Conservation (phyloP, 2,888 invertebrate genomes). For the Himalopsyche kuldschensis region DNA sequence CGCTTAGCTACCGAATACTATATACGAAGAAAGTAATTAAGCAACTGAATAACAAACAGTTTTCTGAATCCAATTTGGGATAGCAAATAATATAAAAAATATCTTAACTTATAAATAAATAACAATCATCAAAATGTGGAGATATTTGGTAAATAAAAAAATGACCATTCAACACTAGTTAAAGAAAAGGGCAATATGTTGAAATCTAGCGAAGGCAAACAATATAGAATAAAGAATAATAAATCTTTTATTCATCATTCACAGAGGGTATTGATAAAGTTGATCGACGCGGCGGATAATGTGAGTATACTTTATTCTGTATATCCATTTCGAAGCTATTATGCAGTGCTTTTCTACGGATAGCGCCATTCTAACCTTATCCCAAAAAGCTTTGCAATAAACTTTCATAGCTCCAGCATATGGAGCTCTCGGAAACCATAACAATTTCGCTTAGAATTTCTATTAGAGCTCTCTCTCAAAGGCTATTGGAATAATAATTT, state of each 20-base stretch:
- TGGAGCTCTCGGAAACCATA: background rate
- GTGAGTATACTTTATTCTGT: background rate
- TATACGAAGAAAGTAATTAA: too few species aligned
- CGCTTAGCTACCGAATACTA: too few species aligned
- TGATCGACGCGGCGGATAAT: background rate
- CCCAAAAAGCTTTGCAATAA: background rate
- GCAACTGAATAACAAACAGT: too few species aligned
- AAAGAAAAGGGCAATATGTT: background rate
- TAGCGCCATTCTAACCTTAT: background rate
- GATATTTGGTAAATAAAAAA: too few species aligned
- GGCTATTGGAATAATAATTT: background rate
- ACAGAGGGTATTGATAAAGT: background rate
- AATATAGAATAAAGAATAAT: background rate
- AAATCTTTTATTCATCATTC: background rate
- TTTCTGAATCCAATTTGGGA: too few species aligned
- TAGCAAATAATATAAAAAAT: too few species aligned
- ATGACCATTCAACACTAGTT: background rate
- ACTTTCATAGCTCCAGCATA: background rate
- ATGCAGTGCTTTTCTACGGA: background rate
- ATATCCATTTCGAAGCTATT: background rate
- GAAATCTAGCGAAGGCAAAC: background rate
- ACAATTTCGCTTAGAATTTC: constrained; percentile 1
- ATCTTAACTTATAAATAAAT: too few species aligned
- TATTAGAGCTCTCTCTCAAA: background rate
- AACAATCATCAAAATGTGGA: too few species aligned